Conservation (phyloP, 2,797 vertebrate genomes). For the Lophotriccus pileatus region DNA sequence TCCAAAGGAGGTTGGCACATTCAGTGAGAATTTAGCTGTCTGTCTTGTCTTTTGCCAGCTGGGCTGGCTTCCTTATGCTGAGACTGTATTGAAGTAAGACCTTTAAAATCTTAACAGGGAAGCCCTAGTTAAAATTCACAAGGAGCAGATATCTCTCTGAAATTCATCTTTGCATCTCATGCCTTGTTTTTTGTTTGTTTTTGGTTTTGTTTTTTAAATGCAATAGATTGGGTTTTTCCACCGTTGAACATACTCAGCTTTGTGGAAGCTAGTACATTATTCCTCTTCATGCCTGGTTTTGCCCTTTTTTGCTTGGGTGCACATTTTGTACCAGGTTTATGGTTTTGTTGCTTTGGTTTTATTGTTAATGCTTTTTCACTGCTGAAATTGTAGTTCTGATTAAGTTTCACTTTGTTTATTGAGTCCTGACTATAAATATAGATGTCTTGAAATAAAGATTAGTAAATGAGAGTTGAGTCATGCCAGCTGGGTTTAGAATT, state of each 20-base stretch:
- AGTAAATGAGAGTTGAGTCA: not conserved
- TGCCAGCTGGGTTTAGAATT: not conserved
- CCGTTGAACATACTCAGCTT: slow-evolving; percentile 22
- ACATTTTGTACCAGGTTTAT: slow-evolving; percentile 24
- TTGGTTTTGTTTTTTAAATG: not conserved
- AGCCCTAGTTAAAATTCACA: slow-evolving; percentile 60
- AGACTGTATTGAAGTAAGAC: slow-evolving; percentile 60
- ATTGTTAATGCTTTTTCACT: not conserved
- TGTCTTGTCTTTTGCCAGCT: slow-evolving; percentile 56
- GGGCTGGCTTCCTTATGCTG: slow-evolving; percentile 66
- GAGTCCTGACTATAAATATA: not conserved
- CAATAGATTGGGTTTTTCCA: not conserved
- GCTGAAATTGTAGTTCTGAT: not conserved
- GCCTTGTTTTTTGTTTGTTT: not conserved
- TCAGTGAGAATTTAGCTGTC: not conserved
- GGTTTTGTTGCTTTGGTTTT: not conserved
- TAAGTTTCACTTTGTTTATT: not conserved
- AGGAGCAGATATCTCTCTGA: slow-evolving; percentile 66
- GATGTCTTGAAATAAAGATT: not conserved
- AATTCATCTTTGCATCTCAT: slow-evolving; percentile 31
- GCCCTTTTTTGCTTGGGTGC: slow-evolving; percentile 13
- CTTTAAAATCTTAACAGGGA: slow-evolving; percentile 51
- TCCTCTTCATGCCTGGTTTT: slow-evolving; percentile 13
- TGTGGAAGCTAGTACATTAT: slow-evolving; percentile 33
- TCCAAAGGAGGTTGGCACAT: not conserved